Base-by-base conservation (phyloP, 2,888 invertebrate genomes). In the Euzetes globulus region DNA sequence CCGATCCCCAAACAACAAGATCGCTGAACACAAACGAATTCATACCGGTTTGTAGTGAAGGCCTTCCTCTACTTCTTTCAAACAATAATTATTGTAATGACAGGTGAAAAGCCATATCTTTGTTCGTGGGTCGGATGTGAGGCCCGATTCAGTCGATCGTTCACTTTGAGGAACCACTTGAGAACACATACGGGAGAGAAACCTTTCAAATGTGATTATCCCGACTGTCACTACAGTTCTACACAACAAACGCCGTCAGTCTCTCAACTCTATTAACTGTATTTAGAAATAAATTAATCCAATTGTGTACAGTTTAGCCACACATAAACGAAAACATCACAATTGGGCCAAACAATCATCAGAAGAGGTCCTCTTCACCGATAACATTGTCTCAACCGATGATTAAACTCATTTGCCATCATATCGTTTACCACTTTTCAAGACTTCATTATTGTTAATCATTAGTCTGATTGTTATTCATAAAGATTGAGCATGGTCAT, bases 241-340 rank as follows among this genome's bases (percentile, higher is more conserved):
- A 33, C 37, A 29, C 63, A 63, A 63, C 63, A 63, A 63, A 63
- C 63, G n/a, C 63, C 63, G 63, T 63, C 33, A 63, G 63, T 33
- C 1, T 27, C 13, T 17, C 17, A 0, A n/a, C 2, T 33, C 15
- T 17, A 9, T 3, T 37, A 63, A 37, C 9, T 58, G 13, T 58
- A 4, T n/a, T n/a, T n/a, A n/a, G n/a, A 27, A 19, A 27, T 15
- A 33, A 15, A 33, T n/a, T 63, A n/a, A 63, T 2, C 37, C 33
- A 33, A 33, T 63, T 33, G 37, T 29, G 9, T 2, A 63, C n/a
- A 63, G 63, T 33, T 19, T 63, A n/a, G 33, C 63, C 6, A 63
- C 63, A 63, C 63, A 63, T 63, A 63, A 63, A 19, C 29, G 63
- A 17, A 63, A 63, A 33, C 63, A 63, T 33, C 63, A 63, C 63